Evolutionary conservation across 2,797 vertebrate genomes (phyloP).

Genomic region (Cetoscarus ocellatus): DNA sequence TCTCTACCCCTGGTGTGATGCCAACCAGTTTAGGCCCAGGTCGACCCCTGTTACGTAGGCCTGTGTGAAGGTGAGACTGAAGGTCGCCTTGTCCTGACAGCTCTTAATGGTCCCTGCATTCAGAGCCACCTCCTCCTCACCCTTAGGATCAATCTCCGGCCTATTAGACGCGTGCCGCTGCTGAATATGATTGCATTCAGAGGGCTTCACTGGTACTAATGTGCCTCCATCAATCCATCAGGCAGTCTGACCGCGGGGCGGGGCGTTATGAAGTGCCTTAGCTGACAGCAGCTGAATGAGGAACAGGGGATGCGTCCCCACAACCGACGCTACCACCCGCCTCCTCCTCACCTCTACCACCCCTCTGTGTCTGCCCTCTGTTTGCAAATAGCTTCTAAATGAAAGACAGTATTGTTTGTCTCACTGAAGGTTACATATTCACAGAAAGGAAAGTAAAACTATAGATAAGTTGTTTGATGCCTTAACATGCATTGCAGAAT

Average conservation of each 20-base stretch:
- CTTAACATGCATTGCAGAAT: no score
- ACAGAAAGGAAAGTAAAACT: conserved; percentile 33
- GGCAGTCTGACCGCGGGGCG: conserved; percentile 77
- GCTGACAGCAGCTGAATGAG: conserved; percentile 82
- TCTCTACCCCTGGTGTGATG: conserved; percentile 1
- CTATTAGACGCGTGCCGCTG: conserved; percentile 81
- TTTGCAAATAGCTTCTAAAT: conserved; percentile 36
- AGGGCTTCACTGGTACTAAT: conserved; percentile 83
- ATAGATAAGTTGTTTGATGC: not conserved
- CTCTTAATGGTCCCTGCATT: conserved; percentile 77
- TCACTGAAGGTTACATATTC: conserved; percentile 20
- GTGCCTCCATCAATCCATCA: conserved; percentile 89
- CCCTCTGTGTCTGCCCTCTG: conserved; percentile 39
- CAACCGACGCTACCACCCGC: conserved; percentile 37
- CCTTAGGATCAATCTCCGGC: conserved; percentile 86
- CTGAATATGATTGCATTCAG: conserved; percentile 89
- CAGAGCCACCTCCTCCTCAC: conserved; percentile 56
- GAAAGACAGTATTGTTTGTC: conserved; percentile 33
- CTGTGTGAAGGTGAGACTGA: conserved; percentile 79
- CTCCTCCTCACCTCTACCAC: conserved; percentile 54
- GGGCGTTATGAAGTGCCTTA: conserved; percentile 87
- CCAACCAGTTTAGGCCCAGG: conserved; percentile 28
- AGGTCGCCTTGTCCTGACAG: conserved; percentile 79
- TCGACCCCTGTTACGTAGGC: conserved; percentile 63
- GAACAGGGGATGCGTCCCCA: conserved; percentile 66